These are phyloP conservation scores for Invenusta paracnida DNA, from an alignment of 2,888 invertebrate genomes.

Conservation along the genomic window DNA sequence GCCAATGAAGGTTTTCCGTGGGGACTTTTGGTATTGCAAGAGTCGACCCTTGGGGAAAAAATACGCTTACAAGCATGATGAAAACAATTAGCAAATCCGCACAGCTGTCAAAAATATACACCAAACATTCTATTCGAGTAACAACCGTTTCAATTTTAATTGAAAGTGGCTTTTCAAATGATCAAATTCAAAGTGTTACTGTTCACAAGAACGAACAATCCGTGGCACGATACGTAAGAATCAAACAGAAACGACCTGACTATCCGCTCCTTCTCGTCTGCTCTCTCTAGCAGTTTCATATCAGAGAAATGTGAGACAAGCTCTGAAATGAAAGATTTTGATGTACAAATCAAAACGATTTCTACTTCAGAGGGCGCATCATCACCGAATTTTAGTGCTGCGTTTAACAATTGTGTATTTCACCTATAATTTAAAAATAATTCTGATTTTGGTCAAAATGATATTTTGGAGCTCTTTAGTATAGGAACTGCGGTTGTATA, in stretches of 20 bases:
- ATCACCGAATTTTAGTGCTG: neutral
- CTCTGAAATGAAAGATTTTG: too few relatives aligned
- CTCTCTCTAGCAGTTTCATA: neutral
- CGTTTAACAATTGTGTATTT: neutral
- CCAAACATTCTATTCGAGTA: neutral
- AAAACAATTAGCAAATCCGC: neutral
- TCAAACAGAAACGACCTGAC: neutral
- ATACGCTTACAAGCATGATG: neutral
- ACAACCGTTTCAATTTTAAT: neutral
- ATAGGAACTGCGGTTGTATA: too few relatives aligned
- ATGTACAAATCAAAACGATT: neutral
- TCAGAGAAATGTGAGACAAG: neutral
- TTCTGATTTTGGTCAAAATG: too few relatives aligned
- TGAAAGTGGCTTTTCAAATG: neutral
- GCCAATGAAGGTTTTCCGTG: neutral
- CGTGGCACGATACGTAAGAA: neutral
- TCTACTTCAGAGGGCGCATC: too few relatives aligned
- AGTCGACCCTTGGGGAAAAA: neutral
- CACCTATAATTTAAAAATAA: neutral
- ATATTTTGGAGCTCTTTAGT: too few relatives aligned
- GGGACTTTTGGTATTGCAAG: neutral
- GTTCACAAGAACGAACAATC: neutral
- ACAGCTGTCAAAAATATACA: neutral
- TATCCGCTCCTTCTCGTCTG: neutral
- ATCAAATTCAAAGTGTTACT: slow-evolving; percentile 9